Evolutionary conservation across 2,888 invertebrate species (phyloP), one percentile per base, ranked within the genome.

Genomic region (Amblyteles armatorius): DNA sequence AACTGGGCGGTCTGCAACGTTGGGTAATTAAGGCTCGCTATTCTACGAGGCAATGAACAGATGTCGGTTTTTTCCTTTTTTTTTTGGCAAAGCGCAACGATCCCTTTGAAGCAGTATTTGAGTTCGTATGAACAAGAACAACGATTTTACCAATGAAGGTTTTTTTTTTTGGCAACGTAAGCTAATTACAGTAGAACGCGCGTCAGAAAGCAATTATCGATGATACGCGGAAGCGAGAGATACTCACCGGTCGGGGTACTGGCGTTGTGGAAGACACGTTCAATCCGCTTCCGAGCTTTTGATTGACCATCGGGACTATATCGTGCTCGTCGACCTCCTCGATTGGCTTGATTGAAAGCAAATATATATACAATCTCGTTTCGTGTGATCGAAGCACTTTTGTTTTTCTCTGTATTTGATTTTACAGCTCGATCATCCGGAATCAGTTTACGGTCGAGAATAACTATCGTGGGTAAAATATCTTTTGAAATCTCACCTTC

Each of bases 251-350:
- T 40, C 22, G 26, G 48, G 60, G 33, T 44, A 79, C 73, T 5
- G 83, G 57, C 55, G 76, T 57, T 55, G 84, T 78, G 22, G 88
- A 86, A 73, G 86, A 82, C 16, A 69, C 77, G 71, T 90, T 89
- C 44, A 82, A 48, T 57, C 83, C 85, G 48, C 36, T 79, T 26
- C 85, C 89, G 26, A 83, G 60, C 74, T 90, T 48, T 90, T 90
- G 79, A 92, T 90, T 76, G 16, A 88, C 85, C 13, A 84, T 79
- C 11, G 91, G 89, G n/a, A 91, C 84, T 60, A 89, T 89, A 3
- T 92, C 90, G n/a, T 88, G 84, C 50, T 89, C 90, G 33, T 91
- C 90, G 50, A 89, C 85, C 3, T 89, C 89, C 50, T 92, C 92
- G 50, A 84, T 84, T 87, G 89, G 72, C 82, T 84, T 22, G 72